Evolutionary conservation across 1,140 invertebrate species (phyloP).

Genomic region (Uloborus diversus): DNA sequence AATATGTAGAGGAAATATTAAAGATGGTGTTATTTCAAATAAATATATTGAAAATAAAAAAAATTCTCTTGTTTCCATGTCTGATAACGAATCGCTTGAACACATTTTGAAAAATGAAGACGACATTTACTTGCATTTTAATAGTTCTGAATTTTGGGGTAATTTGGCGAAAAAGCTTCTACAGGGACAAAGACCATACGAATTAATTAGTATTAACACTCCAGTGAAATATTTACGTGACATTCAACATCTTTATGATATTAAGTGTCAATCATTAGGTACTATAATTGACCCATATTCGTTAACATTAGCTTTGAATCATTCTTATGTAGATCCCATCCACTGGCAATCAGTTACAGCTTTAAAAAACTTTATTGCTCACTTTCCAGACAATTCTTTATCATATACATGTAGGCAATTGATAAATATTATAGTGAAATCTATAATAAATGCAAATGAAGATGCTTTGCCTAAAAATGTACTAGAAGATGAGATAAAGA

Average conservation of each 20-base stretch:
- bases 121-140: no score
- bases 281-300: neutral
- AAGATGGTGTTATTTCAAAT: neutral
- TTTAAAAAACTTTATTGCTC: neutral
- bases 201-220: neutral
- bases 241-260: constrained; percentile 7
- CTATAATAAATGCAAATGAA: neutral
- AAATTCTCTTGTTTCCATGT: no score
- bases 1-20: neutral
- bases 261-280: constrained; percentile 8
- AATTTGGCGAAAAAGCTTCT: no score
- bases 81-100: no score
- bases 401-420: neutral
- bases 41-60: neutral
- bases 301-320: neutral
- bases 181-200: no score
- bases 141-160: no score
- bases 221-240: neutral
- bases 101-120: no score
- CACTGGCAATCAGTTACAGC: neutral
- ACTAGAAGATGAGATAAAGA: neutral
- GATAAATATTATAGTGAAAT: neutral
- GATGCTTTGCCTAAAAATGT: neutral
- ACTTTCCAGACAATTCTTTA: neutral
- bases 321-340: neutral